Conservation (phyloP, 1,140 invertebrate species). For the Trachymyrmex septentrionalis region DNA sequence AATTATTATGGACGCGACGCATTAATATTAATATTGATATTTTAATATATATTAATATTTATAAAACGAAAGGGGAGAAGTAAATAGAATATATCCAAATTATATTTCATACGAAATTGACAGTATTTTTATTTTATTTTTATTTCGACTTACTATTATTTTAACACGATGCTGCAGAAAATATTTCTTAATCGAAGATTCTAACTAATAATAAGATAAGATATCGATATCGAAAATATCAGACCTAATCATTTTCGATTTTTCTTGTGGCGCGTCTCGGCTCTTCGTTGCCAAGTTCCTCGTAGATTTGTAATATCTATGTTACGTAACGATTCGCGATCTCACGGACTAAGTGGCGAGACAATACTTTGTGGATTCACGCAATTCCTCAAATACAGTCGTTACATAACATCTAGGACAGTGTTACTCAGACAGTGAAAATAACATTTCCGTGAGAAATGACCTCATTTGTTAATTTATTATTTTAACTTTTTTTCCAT, state of each 20-base stretch:
- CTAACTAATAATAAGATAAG: background rate
- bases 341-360: constrained; percentile 25
- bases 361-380: background rate
- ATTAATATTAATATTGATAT: constrained; percentile 33
- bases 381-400: constrained; percentile 2
- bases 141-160: background rate
- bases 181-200: background rate
- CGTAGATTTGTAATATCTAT: constrained; percentile 46
- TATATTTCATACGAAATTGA: background rate
- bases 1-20: constrained; percentile 8
- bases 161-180: background rate
- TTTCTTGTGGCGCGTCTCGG: background rate
- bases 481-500: constrained; percentile 22
- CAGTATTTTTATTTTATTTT: background rate
- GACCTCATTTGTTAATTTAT: constrained; percentile 36
- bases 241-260: background rate
- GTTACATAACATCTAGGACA: constrained; percentile 46
- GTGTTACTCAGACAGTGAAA: constrained; percentile 45
- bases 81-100: background rate
- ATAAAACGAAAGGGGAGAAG: background rate
- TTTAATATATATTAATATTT: constrained; percentile 10
- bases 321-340: constrained; percentile 41
- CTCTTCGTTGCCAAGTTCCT: constrained; percentile 22
- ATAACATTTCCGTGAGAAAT: constrained; percentile 49
- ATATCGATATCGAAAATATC: background rate